A percentile compares a stretch with the other conserved stretches of the same genome.
Conservation (phyloP, 2,113 vertebrate genomes). For the Engystomops pustulosus region DNA sequence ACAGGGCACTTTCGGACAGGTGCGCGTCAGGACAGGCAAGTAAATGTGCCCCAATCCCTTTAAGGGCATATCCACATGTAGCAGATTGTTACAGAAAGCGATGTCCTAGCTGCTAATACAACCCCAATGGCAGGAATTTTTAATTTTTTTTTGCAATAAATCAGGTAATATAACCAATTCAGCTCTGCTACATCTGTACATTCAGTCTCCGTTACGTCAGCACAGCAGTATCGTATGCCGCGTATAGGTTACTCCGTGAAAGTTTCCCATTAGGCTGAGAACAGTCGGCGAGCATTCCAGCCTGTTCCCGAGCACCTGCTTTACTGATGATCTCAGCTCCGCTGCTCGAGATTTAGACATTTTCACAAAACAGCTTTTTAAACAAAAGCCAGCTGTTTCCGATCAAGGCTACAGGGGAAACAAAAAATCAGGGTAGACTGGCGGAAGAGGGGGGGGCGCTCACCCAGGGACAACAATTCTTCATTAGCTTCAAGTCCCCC, state of each 20-base stretch:
- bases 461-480: conserved; percentile 71
- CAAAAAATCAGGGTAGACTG: conserved; percentile 64
- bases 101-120: too few species aligned
- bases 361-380: conserved; percentile 74
- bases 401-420: conserved; percentile 67
- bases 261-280: conserved; percentile 57
- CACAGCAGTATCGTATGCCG: background rate
- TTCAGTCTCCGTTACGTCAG: background rate
- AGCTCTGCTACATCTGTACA: background rate
- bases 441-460: conserved; percentile 62
- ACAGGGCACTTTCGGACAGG: too few species aligned
- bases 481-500: conserved; percentile 68
- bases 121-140: too few species aligned
- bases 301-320: conserved; percentile 78
- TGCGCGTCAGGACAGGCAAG: too few species aligned
- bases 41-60: too few species aligned
- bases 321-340: conserved; percentile 74
- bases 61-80: too few species aligned
- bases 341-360: conserved; percentile 69
- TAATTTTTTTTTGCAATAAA: too few species aligned
- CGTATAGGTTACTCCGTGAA: conserved; percentile 44
- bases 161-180: background rate
- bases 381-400: conserved; percentile 77
- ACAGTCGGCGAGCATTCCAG: conserved; percentile 60
- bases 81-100: too few species aligned